Conservation (phyloP, 2,113 vertebrate species). For the Eulacestoma nigropectus region DNA sequence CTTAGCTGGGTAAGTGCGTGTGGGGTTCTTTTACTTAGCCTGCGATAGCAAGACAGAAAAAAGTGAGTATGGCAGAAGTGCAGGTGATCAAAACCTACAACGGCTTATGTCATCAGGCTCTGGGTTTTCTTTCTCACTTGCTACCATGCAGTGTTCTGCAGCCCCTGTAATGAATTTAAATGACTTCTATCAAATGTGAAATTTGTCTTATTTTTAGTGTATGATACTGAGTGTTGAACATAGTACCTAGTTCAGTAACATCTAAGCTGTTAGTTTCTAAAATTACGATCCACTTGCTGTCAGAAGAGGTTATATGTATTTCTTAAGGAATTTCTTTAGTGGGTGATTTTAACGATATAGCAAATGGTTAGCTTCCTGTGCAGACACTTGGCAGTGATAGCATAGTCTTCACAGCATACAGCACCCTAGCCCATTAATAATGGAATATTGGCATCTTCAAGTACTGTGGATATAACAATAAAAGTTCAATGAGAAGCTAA, state of each 20-base stretch:
- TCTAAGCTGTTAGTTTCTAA: constrained; percentile 39
- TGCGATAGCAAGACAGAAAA: neutral
- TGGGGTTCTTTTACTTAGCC: neutral
- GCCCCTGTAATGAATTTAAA: constrained; percentile 2
- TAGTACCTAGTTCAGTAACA: constrained; percentile 22
- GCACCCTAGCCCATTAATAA: neutral
- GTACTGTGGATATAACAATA: neutral
- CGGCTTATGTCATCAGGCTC: neutral
- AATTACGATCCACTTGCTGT: constrained; percentile 15
- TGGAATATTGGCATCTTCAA: neutral
- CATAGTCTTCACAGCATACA: neutral
- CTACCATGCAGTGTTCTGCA: neutral
- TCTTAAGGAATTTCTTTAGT: constrained; percentile 31
- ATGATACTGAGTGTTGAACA: neutral
- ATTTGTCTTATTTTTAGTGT: neutral
- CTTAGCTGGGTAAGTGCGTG: neutral
- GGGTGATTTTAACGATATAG: constrained; percentile 3
- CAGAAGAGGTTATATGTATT: neutral
- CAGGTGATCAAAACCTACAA: neutral
- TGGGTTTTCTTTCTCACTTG: neutral
- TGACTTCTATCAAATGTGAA: neutral
- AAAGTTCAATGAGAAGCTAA: neutral
- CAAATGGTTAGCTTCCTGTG: constrained; percentile 24
- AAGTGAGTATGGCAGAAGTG: neutral
- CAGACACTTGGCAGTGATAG: neutral